A percentile compares a stretch with the other conserved stretches of the same genome.
These are phyloP conservation scores for Hypena proboscidalis DNA, from an alignment of 2,888 invertebrate species.

Conservation along the genomic window DNA sequence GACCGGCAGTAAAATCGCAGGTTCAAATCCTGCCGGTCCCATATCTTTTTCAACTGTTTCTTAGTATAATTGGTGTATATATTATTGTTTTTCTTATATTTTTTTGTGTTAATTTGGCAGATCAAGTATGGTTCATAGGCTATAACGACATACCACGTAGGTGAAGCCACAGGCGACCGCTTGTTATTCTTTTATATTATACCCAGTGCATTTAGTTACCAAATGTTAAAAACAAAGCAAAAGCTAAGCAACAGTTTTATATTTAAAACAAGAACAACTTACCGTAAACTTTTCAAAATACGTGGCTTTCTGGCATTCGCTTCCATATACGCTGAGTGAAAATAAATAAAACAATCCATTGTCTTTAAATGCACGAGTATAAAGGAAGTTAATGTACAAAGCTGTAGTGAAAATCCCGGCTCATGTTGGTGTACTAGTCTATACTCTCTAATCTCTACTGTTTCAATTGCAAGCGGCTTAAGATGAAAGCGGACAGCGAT, in stretches of 20 bases:
- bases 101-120: no score
- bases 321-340: conserved; percentile 46
- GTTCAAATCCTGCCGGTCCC: no score
- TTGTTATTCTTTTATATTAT: no score
- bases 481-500: conserved; percentile 25
- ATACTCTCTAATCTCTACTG: conserved; percentile 70
- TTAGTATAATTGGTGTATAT: no score
- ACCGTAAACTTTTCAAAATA: not conserved
- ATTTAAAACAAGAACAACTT: not conserved
- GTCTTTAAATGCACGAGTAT: conserved; percentile 77
- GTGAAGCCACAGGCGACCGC: no score
- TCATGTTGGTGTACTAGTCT: conserved; percentile 71
- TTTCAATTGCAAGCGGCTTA: conserved; percentile 46
- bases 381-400: conserved; percentile 79
- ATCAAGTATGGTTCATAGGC: no score
- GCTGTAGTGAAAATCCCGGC: conserved; percentile 70
- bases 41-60: no score
- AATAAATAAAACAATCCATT: conserved; percentile 62
- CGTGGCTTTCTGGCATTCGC: conserved; percentile 17
- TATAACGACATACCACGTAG: no score
- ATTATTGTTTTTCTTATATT: no score
- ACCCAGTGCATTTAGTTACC: no score
- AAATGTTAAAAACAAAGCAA: not conserved
- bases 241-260: not conserved
- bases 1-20: no score